Base-by-base conservation (phyloP, 2,113 vertebrate genomes). In the Parus major region DNA sequence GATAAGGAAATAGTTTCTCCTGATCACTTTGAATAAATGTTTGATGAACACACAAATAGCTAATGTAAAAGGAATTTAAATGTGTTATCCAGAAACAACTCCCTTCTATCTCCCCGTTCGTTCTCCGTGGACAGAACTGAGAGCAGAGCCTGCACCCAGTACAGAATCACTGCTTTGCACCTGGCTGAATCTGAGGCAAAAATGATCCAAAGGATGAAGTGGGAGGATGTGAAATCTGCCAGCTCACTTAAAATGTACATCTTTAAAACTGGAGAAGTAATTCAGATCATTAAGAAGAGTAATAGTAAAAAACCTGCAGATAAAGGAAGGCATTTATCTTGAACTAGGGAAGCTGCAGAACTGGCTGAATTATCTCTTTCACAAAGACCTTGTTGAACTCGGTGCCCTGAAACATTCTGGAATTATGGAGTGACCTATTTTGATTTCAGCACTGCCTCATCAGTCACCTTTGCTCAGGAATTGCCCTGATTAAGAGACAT, bases 21-120 rank as follows among this genome's bases (percentile, higher is more conserved):
- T 65, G 66, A 91, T 95, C 75, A 41, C 70, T 91, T 84, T 33
- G 73, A 86, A 88, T 93, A 68, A 93, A 82, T 79, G 59, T 82
- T 95, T 92, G 81, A 82, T 89, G 89, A 87, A 41, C 49, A 86
- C 65, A 72, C 65, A 60, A 91, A 92, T 71, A 91, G 86, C 86
- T 91, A 86, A 93, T 50, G 66, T 82, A 46, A 82, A 84, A 95
- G 81, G 91, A 84, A 93, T 87, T 92, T 81, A 44, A 61, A 91
- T 89, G 89, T 84, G 57, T 87, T 89, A 75, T 36, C 65, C 83
- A 89, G 94, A 89, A 92, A 72, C 65, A 85, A 29, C 76, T 91
- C 59, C 70, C 42, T 64, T 29, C 12, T 41, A 6, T 28, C 41
- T 68, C 42, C 20, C 23, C 15, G 6, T 71, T 87, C 25, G 59